Evolutionary conservation across 2,113 vertebrate genomes (phyloP).

Genomic region (Calidris pygmaea): DNA sequence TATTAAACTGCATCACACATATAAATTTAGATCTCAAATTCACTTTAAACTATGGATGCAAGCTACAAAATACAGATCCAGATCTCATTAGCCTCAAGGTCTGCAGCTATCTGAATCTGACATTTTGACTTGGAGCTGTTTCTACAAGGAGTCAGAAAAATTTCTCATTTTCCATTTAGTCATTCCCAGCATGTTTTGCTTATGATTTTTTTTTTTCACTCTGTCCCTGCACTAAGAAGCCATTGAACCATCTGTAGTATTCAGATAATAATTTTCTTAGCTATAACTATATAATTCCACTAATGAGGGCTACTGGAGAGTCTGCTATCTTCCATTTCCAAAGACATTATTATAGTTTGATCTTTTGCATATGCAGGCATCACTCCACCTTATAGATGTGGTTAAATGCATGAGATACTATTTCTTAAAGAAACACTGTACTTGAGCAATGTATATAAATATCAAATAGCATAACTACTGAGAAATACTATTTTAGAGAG

Average conservation of each 20-base stretch:
- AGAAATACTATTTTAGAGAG: not conserved
- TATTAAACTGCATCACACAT: slow-evolving; percentile 51
- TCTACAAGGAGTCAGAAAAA: slow-evolving; percentile 36
- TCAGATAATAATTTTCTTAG: slow-evolving; percentile 62
- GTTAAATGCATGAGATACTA: slow-evolving; percentile 3
- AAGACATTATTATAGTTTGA: slow-evolving; percentile 57
- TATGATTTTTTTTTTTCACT: slow-evolving; percentile 34
- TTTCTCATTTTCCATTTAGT: slow-evolving; percentile 52
- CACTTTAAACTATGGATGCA: slow-evolving; percentile 55
- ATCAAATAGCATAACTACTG: not conserved
- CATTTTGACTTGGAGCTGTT: slow-evolving; percentile 65
- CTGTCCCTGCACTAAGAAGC: slow-evolving; percentile 64
- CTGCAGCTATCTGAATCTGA: slow-evolving; percentile 61
- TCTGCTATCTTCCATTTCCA: slow-evolving; percentile 55
- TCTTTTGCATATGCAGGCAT: slow-evolving; percentile 49
- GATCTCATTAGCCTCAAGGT: slow-evolving; percentile 66
- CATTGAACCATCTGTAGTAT: slow-evolving; percentile 59
- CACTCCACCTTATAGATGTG: slow-evolving; percentile 34
- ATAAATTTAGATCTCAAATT: slow-evolving; percentile 65
- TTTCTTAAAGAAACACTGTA: slow-evolving; percentile 24
- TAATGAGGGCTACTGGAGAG: slow-evolving; percentile 64
- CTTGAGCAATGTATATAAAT: not conserved
- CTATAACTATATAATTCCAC: slow-evolving; percentile 50
- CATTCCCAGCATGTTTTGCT: slow-evolving; percentile 65
- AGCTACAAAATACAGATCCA: slow-evolving; percentile 63